Base-by-base conservation (phyloP, 2,888 invertebrate species). In the Lochmaea crataegi region DNA sequence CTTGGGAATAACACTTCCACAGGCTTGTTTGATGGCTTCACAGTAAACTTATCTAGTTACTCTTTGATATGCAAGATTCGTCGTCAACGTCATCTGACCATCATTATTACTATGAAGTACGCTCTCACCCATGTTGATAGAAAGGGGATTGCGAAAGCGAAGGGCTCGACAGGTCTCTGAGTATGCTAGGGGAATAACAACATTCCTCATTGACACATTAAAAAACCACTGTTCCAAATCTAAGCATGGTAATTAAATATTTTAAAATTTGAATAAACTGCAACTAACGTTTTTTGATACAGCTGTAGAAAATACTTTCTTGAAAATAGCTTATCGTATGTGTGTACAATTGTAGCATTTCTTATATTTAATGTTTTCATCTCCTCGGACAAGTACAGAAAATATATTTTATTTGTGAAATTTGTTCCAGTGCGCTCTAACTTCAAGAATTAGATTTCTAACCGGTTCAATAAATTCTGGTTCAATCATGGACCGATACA, bases 401-500 rank as follows among this genome's bases (percentile, higher is more conserved):
- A 48, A 66, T 4, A 41, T 16, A 58, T 58, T 66, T 66, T 58
- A 68, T 64, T 72, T 68, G 65, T 60, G 41, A 53, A 68, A 65
- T 60, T 66, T 56, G 18, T 51, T 63, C 69, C 65, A 68, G 48
- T 66, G 57, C 69, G 69, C 60, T 53, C 57, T 57, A 73, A 77
- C 69, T 76, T 76, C 64, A 57, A 68, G 72, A 77, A 76, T 76
- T 71, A 76, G 63, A 57, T 70, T 75, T 72, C 71, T 75, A 69
- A 72, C 69, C 69, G 77, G 58, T 70, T 72, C 75, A 74, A 77
- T 77, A 78, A 78, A 78, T 78, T 76, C 71, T 53, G 64, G 69
- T 73, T 76, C 77, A 78, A 78, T 78, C 77, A 76, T 76, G 76
- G 71, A 32, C 65, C 71, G 66, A 78, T 78, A 77, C 75, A 78